Evolutionary conservation across 2,113 vertebrate species (phyloP), one percentile per base, ranked within the genome.

Genomic region (Eretmochelys imbricata): DNA sequence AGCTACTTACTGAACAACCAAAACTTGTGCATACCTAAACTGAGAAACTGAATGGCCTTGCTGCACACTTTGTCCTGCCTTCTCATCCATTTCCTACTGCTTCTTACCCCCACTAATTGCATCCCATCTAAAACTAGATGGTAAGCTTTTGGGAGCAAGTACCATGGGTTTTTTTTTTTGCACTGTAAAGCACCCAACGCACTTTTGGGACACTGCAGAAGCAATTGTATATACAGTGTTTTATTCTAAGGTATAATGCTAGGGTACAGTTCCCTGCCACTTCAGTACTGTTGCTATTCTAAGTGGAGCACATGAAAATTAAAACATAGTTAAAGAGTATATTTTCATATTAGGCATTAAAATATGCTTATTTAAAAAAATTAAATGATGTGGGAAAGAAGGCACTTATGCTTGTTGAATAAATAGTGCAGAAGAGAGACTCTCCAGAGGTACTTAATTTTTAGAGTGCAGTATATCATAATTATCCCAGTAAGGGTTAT

Each of bases 21-120:
- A 75, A 46, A 25, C 10, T 3, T 46, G 25, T 62, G 12, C 10
- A 79, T 50, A 16, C 50, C 85, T 90, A n/a, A 59, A 29, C 48
- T 46, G 16, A 95, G 89, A 88, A 95, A 31, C 65, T 79, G 80
- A 69, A 79, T 78, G 8, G 42, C 81, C 29, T 82, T 29, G 78
- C n/a, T 31, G n/a, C 27, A 38, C 24, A 0, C 80, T 35, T 76
- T 84, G 10, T 57, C 24, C 5, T 53, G 19, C 7, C 42, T 91
- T 87, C 49, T 57, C 35, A 57, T 38, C 35, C 72, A 42, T 38
- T 76, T 46, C 22, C 42, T 76, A 42, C 38, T 76, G 38, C 6
- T 76, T 76, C 22, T 42, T 53, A 8, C 14, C 84, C 0, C 0
- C 5, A 4, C 31, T 72, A 78, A 10, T 55, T 46, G 9, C 19